phyloP scores from a whole-genome alignment of 2,113 vertebrate species.

The Erinaceus europaeus region DNA sequence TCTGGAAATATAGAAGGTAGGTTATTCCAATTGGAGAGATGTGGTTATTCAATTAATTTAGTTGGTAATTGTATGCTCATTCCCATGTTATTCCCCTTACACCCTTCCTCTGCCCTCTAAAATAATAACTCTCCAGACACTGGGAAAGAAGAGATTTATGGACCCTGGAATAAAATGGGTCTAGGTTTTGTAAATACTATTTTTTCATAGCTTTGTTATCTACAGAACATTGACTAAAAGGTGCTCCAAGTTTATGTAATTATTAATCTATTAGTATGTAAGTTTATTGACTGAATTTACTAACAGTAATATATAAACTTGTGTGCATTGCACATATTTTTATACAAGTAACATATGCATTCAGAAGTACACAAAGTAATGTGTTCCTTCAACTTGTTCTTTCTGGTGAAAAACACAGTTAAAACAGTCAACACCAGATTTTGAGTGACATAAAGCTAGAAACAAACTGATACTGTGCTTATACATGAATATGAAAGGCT shows the following conservation, averaged over 20 bases:
- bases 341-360: neutral
- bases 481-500: neutral
- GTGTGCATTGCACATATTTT: neutral
- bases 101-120: neutral
- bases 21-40: accelerated
- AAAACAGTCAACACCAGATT: neutral
- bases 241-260: neutral
- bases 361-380: neutral
- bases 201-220: neutral
- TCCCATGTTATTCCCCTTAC: neutral
- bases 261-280: neutral
- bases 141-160: neutral
- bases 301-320: neutral
- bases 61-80: neutral
- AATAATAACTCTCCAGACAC: neutral
- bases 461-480: neutral
- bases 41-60: neutral
- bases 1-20: neutral
- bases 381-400: neutral
- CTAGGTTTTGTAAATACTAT: neutral
- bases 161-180: neutral
- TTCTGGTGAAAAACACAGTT: neutral
- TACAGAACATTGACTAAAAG: neutral
- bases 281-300: no score
- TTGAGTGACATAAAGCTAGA: neutral